phyloP scores from a whole-genome alignment of 2,888 invertebrate species.

The Anarsia innoxiella region DNA sequence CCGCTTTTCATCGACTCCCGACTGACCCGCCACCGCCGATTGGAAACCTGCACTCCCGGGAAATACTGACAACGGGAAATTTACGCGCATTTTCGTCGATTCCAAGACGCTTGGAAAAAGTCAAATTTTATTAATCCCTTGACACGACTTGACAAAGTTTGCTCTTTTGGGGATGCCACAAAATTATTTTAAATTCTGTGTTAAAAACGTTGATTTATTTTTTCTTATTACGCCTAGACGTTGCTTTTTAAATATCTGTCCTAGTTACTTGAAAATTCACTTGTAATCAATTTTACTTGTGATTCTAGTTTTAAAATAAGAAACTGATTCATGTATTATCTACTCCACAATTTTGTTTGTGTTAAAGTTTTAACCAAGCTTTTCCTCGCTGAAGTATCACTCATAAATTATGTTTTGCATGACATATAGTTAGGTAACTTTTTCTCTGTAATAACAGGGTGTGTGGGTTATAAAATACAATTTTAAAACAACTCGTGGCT shows the following conservation, averaged over 20 bases:
- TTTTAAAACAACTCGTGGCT: background rate
- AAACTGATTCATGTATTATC: background rate
- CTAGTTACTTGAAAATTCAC: constrained; percentile 1
- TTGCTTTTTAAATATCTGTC: too few species aligned
- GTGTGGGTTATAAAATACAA: too few species aligned
- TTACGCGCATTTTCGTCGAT: constrained; percentile 46
- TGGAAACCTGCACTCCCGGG: constrained; percentile 64
- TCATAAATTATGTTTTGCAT: too few species aligned
- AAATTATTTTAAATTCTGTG: constrained; percentile 7
- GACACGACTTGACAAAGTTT: constrained; percentile 19
- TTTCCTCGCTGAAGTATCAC: too few species aligned
- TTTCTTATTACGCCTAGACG: too few species aligned
- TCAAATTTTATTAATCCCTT: constrained; percentile 32
- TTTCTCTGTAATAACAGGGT: too few species aligned
- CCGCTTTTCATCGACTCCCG: constrained; percentile 71
- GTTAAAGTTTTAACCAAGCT: background rate
- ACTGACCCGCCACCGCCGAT: constrained; percentile 63
- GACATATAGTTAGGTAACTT: too few species aligned
- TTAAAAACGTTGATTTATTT: constrained; percentile 2
- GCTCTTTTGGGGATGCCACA: constrained; percentile 5
- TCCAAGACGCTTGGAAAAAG: constrained; percentile 27
- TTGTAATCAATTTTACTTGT: too few species aligned
- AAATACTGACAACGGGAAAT: constrained; percentile 54
- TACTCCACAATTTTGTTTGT: background rate
- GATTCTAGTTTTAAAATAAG: background rate